Evolutionary conservation across 2,888 invertebrate species (phyloP), one percentile per base, ranked within the genome.

Genomic region (Pammene fasciana): DNA sequence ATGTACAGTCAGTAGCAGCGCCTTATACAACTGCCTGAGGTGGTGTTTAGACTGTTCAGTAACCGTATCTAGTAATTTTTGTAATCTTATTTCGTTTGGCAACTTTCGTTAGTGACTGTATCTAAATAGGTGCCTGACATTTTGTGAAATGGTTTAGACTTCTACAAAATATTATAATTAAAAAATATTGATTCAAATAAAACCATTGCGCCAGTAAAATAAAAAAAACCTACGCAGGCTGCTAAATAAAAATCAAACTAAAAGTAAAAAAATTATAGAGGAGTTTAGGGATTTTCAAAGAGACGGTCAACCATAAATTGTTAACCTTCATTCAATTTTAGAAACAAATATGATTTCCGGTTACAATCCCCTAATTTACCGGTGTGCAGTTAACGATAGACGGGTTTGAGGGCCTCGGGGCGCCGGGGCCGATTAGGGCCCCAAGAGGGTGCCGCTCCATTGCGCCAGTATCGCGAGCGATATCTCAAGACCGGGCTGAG

Each of bases 361-460:
- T 34, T 66, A 66, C 56, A 52, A 66, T 66, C 41, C 65, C 48
- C 50, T 66, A 66, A 66, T 66, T 59, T 52, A 50, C 16, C 59
- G 38, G 66, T 73, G 67, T 71, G 72, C 71, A 71, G 74, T 72
- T 79, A 83, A 81, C 79, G 82, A 79, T 76, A 79, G 79, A 77
- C 57, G 50, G 11, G 48, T 50, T 41, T 1, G 26, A 26, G 26
- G 26, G 26, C 26, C 48, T 74, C 75, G 72, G 79, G 75, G 78
- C 72, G 73, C 75, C 72, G 71, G 77, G 73, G 72, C 80, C 81
- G 86, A 84, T 86, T 85, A 86, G 78, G 74, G 72, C 79, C 81
- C 45, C 11, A 75, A 75, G 83, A 79, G 76, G 74, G 76, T 73
- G 74, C 78, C 75, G 73, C 76, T 75, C 75, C 75, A 82, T 80